phyloP scores from a whole-genome alignment of 2,797 vertebrate genomes.

The Rhinatrema bivittatum region DNA sequence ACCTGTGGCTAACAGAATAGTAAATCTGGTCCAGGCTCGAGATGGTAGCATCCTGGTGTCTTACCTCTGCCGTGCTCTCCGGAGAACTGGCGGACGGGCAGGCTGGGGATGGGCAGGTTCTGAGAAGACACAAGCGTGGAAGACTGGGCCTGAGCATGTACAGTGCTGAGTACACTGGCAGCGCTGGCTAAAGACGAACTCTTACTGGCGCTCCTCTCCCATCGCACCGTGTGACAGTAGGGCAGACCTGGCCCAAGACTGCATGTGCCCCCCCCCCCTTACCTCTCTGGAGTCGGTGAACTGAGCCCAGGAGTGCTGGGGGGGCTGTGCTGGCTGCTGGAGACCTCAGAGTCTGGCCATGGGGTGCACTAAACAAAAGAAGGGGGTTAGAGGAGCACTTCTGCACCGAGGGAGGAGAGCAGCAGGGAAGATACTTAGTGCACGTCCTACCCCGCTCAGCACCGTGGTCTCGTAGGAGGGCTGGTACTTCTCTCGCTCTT shows the following conservation, averaged over 20 bases:
- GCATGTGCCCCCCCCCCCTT: not conserved
- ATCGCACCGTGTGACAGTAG: too few species aligned
- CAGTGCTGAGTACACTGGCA: too few species aligned
- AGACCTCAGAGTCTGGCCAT: conserved; percentile 20
- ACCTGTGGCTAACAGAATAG: too few species aligned
- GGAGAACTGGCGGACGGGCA: conserved; percentile 19
- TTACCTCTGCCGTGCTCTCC: conserved; percentile 16
- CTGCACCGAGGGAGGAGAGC: too few species aligned
- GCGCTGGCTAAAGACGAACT: too few species aligned
- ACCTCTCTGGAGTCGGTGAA: conserved; percentile 19
- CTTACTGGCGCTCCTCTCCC: not conserved
- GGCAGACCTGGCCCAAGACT: too few species aligned
- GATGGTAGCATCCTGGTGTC: not conserved
- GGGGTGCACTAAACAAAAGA: conserved; percentile 10
- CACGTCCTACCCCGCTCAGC: conserved; percentile 67
- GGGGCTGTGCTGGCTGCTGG: not conserved
- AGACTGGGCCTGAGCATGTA: not conserved
- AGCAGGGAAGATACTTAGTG: too few species aligned
- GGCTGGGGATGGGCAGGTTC: conserved; percentile 22
- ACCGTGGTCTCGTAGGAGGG: conserved; percentile 67
- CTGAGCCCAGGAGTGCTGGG: conserved; percentile 3
- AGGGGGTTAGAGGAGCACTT: not conserved
- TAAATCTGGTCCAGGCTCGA: too few species aligned
- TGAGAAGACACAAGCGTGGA: not conserved
- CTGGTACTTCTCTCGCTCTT: conserved; percentile 76